Evolutionary conservation across 2,888 invertebrate genomes (phyloP), one percentile per base, ranked within the genome.

Genomic region (Oscheius sp.): DNA sequence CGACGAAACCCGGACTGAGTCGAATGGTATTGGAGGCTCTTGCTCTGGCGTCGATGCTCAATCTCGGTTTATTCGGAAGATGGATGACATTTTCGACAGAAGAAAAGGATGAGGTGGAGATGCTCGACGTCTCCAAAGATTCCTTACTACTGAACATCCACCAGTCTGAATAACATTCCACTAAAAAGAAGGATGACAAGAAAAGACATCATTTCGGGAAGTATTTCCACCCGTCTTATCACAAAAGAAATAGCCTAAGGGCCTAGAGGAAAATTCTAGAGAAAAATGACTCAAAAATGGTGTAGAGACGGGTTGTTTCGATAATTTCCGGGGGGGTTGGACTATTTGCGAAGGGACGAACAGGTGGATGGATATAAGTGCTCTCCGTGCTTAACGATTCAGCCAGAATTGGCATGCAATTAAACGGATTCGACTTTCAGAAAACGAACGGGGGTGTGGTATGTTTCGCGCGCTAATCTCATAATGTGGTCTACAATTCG

Each of bases 31-130:
- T 68, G n/a, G 70, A 50, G 9, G 79, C 79, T 47, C 79, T 47
- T 3, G 75, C 75, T 17, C 67, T 65, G 3, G 77, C 73, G 49
- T 80, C 80, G 47, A 80, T 80, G 24, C 74, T 73, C 17, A 80
- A 63, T 2, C 66, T 45, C 2, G 80, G 80, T 62, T 78, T 78
- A 62, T 80, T 80, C 17, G 78, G 77, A 33, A 80, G 75, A n/a
- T 70, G 73, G 28, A 80, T 62, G 47, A 62, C 47, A 47, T 62
- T 49, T 32, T 47, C 47, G 30, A 62, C 47, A 2, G 62, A 62
- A 49, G 62, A 49, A 30, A 62, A 49, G 17, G 62, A 62, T 20
- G 47, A 47, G 38, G 57, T 38, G 62, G 62, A 49, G 62, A 49
- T 44, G 45, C 59, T 59, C 59, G 59, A 59, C 41, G 59, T 59